Percentiles rank a stretch among this genome's conserved stretches.
Conservation (phyloP, 2,797 vertebrate species). For the Hemitrygon akajei region DNA sequence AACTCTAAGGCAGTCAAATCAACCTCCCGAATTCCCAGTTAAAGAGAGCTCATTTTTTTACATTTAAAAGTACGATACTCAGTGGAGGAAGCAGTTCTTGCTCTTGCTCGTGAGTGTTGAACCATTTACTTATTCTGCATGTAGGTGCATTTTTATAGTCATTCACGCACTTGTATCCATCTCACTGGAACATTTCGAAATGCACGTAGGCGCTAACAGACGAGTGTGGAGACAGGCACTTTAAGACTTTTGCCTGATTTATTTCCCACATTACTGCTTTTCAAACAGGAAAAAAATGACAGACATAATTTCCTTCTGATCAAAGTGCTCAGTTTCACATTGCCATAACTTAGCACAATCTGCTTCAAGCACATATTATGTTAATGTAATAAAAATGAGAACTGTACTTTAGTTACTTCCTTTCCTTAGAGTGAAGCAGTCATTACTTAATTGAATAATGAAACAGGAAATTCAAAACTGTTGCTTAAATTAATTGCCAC, state of each 20-base stretch:
- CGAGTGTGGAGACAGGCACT: conserved; percentile 46
- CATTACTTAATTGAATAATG: conserved; percentile 69
- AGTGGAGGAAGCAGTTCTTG: neutral
- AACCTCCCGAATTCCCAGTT: neutral
- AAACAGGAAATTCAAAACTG: conserved; percentile 76
- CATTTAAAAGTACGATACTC: neutral
- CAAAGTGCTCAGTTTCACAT: conserved; percentile 61
- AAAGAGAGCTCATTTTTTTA: neutral
- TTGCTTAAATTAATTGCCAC: conserved; percentile 67
- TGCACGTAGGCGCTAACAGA: conserved; percentile 56
- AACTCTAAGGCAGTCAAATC: neutral
- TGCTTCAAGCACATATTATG: conserved; percentile 55
- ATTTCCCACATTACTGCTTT: conserved; percentile 65
- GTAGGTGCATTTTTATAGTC: neutral
- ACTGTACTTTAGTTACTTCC: conserved; percentile 71
- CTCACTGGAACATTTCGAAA: conserved; percentile 47
- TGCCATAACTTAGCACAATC: conserved; percentile 65
- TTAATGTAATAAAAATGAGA: conserved; percentile 64
- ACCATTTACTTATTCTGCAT: neutral
- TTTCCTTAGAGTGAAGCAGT: conserved; percentile 53
- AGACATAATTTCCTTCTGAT: conserved; percentile 66
- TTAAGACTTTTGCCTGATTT: conserved; percentile 44
- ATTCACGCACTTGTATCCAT: neutral
- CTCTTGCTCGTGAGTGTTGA: neutral
- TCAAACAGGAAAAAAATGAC: conserved; percentile 69